Evolutionary conservation across 2,888 invertebrate species (phyloP).

Genomic region (Digitonthophagus gazella): DNA sequence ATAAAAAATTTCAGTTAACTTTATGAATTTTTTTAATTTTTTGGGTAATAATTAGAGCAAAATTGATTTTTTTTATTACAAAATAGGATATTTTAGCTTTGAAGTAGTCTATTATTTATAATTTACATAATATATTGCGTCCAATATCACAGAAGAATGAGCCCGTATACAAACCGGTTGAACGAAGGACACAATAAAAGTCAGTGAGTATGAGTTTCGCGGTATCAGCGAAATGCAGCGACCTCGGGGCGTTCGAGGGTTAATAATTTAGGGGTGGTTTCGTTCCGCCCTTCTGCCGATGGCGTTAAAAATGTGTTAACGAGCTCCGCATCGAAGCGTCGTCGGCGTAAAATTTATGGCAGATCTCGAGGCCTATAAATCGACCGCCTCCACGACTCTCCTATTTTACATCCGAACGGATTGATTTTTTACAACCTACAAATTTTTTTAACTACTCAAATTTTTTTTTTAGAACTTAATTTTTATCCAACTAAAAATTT

Average conservation of each 20-base stretch:
- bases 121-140: no score
- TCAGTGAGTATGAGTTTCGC: background rate
- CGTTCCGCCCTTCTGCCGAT: constrained; percentile 12
- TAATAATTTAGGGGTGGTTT: constrained; percentile 9
- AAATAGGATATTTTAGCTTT: no score
- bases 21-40: no score
- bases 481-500: no score
- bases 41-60: no score
- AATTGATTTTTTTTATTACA: no score
- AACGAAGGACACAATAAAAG: background rate
- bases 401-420: background rate
- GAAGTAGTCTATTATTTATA: no score
- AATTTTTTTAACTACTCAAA: background rate
- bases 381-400: background rate
- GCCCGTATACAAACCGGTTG: background rate
- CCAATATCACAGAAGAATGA: background rate
- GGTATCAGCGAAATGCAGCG: background rate
- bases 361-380: background rate
- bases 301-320: constrained; percentile 18
- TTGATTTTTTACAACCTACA: background rate
- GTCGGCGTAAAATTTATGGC: background rate
- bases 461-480: no score
- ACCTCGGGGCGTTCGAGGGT: constrained; percentile 3
- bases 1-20: no score
- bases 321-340: background rate